phyloP scores from a whole-genome alignment of 2,888 invertebrate species.

The Luperina testacea region DNA sequence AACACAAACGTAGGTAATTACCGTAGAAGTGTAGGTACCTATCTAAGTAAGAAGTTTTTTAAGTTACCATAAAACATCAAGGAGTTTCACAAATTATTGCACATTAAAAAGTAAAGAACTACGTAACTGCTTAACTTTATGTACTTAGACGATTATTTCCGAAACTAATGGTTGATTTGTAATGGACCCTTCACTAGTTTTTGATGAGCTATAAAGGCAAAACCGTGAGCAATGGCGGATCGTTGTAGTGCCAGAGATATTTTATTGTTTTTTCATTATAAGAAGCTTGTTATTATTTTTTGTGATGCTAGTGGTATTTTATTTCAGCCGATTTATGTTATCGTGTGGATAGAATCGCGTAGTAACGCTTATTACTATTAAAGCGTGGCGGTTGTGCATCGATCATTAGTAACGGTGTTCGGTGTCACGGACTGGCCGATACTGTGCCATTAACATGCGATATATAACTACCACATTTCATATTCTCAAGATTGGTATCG shows the following conservation, averaged over 20 bases:
- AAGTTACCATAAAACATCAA: constrained; percentile 37
- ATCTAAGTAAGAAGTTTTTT: constrained; percentile 8
- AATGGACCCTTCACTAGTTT: constrained; percentile 64
- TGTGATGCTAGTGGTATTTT: constrained; percentile 55
- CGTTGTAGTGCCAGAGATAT: constrained; percentile 23
- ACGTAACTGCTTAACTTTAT: constrained; percentile 52
- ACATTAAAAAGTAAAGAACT: constrained; percentile 37
- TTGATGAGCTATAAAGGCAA: constrained; percentile 56
- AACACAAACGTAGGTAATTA: constrained; percentile 18
- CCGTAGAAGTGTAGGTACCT: constrained; percentile 5
- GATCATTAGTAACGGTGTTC: constrained; percentile 77
- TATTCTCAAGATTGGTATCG: constrained; percentile 36
- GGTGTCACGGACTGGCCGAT: constrained; percentile 71
- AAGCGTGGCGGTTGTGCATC: constrained; percentile 76
- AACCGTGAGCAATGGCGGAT: constrained; percentile 46
- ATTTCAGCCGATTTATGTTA: constrained; percentile 68
- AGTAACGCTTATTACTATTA: constrained; percentile 71
- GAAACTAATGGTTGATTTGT: constrained; percentile 56
- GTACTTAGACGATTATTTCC: constrained; percentile 43
- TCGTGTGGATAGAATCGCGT: constrained; percentile 71
- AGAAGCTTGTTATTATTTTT: constrained; percentile 17
- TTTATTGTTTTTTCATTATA: constrained; percentile 20
- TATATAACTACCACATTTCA: constrained; percentile 34
- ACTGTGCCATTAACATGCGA: constrained; percentile 59
- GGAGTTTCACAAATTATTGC: constrained; percentile 52